Conservation (phyloP, 2,888 invertebrate species). For the Parnassius smintheus region DNA sequence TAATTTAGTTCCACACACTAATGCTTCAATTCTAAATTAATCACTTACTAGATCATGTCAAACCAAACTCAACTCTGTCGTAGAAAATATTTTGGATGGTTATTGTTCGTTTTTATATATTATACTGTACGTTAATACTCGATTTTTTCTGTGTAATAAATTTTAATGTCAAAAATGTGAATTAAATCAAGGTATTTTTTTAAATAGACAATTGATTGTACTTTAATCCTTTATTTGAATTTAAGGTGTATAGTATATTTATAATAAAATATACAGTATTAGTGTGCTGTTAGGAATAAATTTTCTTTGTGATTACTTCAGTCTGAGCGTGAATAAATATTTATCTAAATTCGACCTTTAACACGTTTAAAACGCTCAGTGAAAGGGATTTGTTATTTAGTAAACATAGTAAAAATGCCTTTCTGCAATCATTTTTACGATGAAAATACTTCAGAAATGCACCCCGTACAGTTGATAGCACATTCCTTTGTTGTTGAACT, state of each 20-base stretch:
- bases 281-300: constrained; percentile 22
- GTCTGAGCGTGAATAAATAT: constrained; percentile 4
- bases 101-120: not conserved
- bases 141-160: too few relatives aligned
- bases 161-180: too few relatives aligned
- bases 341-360: not conserved
- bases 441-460: constrained; percentile 65
- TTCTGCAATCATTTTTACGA: constrained; percentile 77
- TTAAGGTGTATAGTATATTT: too few relatives aligned
- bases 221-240: too few relatives aligned
- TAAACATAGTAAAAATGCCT: constrained; percentile 52
- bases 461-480: constrained; percentile 46
- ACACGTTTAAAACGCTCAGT: constrained; percentile 4
- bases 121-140: not conserved
- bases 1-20: constrained; percentile 21
- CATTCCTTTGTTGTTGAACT: constrained; percentile 36
- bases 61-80: not conserved
- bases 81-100: not conserved
- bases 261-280: constrained; percentile 5
- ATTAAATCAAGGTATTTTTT: too few relatives aligned
- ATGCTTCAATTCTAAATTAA: not conserved
- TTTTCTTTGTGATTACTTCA: constrained; percentile 1
- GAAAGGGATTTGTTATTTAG: constrained; percentile 37
- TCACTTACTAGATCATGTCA: not conserved
- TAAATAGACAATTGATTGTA: too few relatives aligned